Evolutionary conservation across 2,797 vertebrate genomes (phyloP).

Genomic region (Arctocebus calabarensis): DNA sequence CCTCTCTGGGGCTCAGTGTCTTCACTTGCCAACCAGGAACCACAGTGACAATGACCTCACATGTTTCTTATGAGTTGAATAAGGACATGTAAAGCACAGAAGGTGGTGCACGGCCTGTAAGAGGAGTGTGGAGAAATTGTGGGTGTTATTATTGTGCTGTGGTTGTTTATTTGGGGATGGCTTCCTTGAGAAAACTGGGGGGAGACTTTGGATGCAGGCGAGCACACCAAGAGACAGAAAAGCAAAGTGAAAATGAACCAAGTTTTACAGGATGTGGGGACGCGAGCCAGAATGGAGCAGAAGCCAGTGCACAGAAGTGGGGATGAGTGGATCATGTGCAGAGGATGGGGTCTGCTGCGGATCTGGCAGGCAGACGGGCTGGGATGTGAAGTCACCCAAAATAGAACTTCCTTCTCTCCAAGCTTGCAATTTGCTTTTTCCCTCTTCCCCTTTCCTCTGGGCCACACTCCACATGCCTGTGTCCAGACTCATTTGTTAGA

Average conservation of each 20-base stretch:
- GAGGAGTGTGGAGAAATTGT: not conserved
- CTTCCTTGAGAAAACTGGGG: not conserved
- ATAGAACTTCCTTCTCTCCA: constrained; percentile 9
- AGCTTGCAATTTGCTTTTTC: not conserved
- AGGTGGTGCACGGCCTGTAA: no score
- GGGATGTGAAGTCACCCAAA: not conserved
- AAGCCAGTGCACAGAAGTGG: not conserved
- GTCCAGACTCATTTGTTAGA: constrained; percentile 74
- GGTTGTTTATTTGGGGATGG: not conserved
- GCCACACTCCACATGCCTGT: constrained; percentile 64
- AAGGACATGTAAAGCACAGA: not conserved
- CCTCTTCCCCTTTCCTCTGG: not conserved
- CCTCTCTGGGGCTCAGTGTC: not conserved
- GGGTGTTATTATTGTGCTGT: not conserved
- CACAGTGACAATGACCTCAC: not conserved
- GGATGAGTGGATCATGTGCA: not conserved
- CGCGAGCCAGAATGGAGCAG: not conserved
- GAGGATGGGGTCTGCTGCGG: not conserved
- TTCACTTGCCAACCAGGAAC: not conserved
- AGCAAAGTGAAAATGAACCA: not conserved
- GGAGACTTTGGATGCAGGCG: not conserved
- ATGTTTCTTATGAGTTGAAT: not conserved
- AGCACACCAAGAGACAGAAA: not conserved
- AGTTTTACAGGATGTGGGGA: not conserved
- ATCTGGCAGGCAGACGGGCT: not conserved